Evolutionary conservation across 92 coral and sea anemone genomes (phyloP).

Genomic region (Pocillopora meandrina): DNA sequence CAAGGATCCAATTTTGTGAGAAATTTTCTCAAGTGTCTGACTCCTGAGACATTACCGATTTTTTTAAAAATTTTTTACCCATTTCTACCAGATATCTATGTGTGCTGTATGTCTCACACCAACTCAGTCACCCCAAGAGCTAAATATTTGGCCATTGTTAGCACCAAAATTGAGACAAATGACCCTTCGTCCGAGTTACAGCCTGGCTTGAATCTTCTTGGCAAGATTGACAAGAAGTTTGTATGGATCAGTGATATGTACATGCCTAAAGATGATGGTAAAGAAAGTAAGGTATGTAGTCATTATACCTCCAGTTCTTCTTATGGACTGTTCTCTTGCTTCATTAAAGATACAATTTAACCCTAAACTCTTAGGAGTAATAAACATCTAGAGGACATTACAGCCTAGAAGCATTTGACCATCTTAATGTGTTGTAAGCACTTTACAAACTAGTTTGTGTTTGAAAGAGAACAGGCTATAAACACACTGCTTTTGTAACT

Average conservation of each 20-base stretch:
- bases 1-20: no score
- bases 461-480: no score
- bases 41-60: no score
- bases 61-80: background rate
- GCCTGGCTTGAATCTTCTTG: slow-evolving; percentile 83
- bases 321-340: background rate
- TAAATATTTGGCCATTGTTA: slow-evolving; percentile 81
- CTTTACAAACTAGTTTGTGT: no score
- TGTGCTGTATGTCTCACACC: slow-evolving; percentile 79
- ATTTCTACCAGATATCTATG: slow-evolving; percentile 74
- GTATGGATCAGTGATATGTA: slow-evolving; percentile 72
- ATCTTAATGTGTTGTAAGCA: no score
- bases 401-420: no score
- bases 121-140: slow-evolving; percentile 77
- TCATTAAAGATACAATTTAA: no score
- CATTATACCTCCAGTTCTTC: background rate
- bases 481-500: no score
- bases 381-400: no score
- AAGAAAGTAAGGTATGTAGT: slow-evolving; percentile 66
- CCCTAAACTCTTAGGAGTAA: no score
- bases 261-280: slow-evolving; percentile 86
- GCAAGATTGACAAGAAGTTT: slow-evolving; percentile 82
- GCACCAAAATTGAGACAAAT: slow-evolving; percentile 84
- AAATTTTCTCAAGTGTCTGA: no score
- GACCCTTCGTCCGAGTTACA: slow-evolving; percentile 79